A percentile compares a stretch with the other conserved stretches of the same genome.
Evolutionary conservation across 2,888 invertebrate genomes (phyloP).

Genomic region (Volucella zonaria): DNA sequence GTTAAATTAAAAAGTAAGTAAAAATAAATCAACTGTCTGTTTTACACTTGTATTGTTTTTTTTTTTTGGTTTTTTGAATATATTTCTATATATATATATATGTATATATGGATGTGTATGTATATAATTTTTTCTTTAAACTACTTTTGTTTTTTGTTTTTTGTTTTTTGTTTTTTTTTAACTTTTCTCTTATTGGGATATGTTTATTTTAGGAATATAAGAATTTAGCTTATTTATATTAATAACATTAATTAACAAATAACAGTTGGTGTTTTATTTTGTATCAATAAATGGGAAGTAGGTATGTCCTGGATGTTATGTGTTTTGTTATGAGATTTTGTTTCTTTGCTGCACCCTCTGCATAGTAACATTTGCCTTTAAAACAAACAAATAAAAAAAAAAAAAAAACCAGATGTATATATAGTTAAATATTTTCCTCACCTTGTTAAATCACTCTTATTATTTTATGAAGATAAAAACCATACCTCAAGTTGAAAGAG

Average conservation of each 20-base stretch:
- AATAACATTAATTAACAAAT: slow-evolving; percentile 8
- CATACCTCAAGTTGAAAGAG: too few relatives aligned
- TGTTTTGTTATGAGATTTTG: slow-evolving; percentile 8
- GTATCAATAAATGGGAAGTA: slow-evolving; percentile 5
- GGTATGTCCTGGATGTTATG: slow-evolving; percentile 22
- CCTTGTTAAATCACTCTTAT: too few relatives aligned
- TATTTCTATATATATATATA: slow-evolving; percentile 17
- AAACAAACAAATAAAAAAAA: background rate
- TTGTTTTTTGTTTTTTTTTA: background rate
- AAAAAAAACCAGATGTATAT: too few relatives aligned
- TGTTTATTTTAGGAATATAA: slow-evolving; percentile 41
- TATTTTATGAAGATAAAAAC: too few relatives aligned
- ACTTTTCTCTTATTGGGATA: slow-evolving; percentile 16
- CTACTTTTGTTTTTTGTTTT: background rate
- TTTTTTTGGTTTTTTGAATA: background rate
- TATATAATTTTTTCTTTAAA: background rate
- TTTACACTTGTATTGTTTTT: background rate
- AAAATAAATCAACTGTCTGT: background rate
- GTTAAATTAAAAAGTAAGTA: background rate
- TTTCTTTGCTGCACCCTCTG: background rate
- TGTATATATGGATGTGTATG: slow-evolving; percentile 8
- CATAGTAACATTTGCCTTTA: slow-evolving; percentile 11
- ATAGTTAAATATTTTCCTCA: too few relatives aligned
- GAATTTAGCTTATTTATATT: slow-evolving; percentile 3
- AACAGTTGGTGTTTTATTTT: slow-evolving; percentile 21